These are phyloP conservation scores for Drosophila persimilis DNA, from an alignment of 1,140 invertebrate genomes.

Conservation along the genomic window DNA sequence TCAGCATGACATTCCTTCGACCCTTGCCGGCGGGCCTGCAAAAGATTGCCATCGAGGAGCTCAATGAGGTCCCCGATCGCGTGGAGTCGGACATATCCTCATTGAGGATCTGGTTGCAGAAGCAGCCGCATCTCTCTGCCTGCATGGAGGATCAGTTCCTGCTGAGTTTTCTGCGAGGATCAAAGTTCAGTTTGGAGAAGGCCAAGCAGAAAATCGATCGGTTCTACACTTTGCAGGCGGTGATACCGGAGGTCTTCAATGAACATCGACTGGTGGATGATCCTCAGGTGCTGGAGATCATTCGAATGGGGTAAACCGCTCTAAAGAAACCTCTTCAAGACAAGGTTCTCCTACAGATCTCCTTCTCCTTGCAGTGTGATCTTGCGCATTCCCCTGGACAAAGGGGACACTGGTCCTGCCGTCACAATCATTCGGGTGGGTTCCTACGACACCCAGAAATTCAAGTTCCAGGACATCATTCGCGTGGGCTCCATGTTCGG, in stretches of 20 bases:
- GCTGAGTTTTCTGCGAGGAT: constrained; percentile 86
- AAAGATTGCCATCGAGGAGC: constrained; percentile 84
- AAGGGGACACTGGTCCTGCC: constrained; percentile 77
- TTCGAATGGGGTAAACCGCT: constrained; percentile 83
- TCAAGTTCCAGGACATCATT: constrained; percentile 78
- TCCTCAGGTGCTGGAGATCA: constrained; percentile 82
- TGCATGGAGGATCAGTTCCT: constrained; percentile 86
- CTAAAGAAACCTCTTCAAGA: no score
- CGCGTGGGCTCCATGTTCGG: constrained; percentile 77
- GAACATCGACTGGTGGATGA: constrained; percentile 73
- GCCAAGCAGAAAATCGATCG: constrained; percentile 87
- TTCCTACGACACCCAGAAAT: constrained; percentile 68
- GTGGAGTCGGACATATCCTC: constrained; percentile 84
- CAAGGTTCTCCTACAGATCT: background rate
- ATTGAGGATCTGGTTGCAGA: constrained; percentile 86
- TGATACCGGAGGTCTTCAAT: constrained; percentile 85
- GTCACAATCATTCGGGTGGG: constrained; percentile 83
- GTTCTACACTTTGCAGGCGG: constrained; percentile 85
- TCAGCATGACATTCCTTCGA: constrained; percentile 43
- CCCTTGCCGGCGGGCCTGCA: constrained; percentile 59
- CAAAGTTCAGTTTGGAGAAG: constrained; percentile 87
- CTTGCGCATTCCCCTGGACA: constrained; percentile 60
- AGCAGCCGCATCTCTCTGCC: constrained; percentile 86
- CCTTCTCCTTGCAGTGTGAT: constrained; percentile 47
- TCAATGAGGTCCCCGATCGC: constrained; percentile 86